A percentile compares a stretch with the other conserved stretches of the same genome.
Evolutionary conservation across 2,888 invertebrate genomes (phyloP).

Genomic region (Zele albiditarsus): DNA sequence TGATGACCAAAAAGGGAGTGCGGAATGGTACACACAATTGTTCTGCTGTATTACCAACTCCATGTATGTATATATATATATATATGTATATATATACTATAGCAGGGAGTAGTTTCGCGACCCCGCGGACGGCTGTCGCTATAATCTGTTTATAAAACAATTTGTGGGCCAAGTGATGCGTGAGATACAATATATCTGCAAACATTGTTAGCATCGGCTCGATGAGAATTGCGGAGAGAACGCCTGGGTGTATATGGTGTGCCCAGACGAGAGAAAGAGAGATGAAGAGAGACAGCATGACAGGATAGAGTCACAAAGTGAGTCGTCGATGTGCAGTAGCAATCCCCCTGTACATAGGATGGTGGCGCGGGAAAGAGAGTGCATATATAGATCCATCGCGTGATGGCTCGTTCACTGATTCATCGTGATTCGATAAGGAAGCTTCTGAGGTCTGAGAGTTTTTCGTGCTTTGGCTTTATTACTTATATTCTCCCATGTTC

Average conservation of each 20-base stretch:
- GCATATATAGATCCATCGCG: slow-evolving; percentile 29
- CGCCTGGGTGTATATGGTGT: not conserved
- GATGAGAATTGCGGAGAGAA: slow-evolving; percentile 68
- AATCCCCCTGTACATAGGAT: slow-evolving; percentile 9
- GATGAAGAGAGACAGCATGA: slow-evolving; percentile 45
- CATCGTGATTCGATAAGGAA: slow-evolving; percentile 52
- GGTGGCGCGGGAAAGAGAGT: not conserved
- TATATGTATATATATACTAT: slow-evolving; percentile 6
- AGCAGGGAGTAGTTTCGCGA: slow-evolving; percentile 56
- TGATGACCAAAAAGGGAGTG: slow-evolving; percentile 6
- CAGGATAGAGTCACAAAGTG: slow-evolving; percentile 37
- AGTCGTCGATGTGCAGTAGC: slow-evolving; percentile 31
- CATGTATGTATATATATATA: slow-evolving; percentile 42
- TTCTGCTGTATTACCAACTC: slow-evolving; percentile 45
- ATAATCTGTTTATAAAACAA: slow-evolving; percentile 88
- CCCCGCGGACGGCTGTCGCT: slow-evolving; percentile 75
- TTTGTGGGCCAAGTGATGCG: slow-evolving; percentile 84
- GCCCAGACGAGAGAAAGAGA: slow-evolving; percentile 52
- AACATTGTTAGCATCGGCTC: slow-evolving; percentile 73
- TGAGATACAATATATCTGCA: slow-evolving; percentile 75
- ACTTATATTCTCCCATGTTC: slow-evolving; percentile 25
- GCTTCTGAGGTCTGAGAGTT: slow-evolving; percentile 35
- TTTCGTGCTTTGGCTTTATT: slow-evolving; percentile 36
- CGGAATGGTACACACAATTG: not conserved
- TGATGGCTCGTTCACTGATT: slow-evolving; percentile 52